These are phyloP conservation scores for Cryptomyrus ogoouensis DNA, from an alignment of 2,113 vertebrate genomes.

Conservation along the genomic window DNA sequence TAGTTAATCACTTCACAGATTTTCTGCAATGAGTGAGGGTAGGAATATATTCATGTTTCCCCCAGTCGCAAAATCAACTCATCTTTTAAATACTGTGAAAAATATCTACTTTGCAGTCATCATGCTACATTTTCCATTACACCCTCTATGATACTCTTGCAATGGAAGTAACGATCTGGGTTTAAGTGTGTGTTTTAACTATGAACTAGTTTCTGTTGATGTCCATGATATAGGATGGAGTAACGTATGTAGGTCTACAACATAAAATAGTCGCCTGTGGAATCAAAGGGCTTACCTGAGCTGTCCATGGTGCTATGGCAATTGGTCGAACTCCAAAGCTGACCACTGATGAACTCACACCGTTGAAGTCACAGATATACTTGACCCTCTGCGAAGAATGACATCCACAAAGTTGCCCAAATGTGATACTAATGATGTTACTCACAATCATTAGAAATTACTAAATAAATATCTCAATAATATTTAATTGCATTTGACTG, in stretches of 20 bases:
- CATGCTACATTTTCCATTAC: neutral
- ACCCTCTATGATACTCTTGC: neutral
- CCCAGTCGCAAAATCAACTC: neutral
- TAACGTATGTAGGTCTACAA: neutral
- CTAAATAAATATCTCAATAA: neutral
- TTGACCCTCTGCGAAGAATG: constrained; percentile 95
- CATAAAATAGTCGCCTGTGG: neutral
- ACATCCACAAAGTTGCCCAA: constrained; percentile 73
- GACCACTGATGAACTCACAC: constrained; percentile 56
- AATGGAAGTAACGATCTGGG: neutral
- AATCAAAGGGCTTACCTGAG: constrained; percentile 68
- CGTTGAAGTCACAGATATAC: constrained; percentile 75
- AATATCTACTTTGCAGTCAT: neutral
- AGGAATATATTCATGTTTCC: neutral
- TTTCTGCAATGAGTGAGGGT: neutral
- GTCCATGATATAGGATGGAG: neutral
- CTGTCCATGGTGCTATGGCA: constrained; percentile 94
- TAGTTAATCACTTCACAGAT: neutral
- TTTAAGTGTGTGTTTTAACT: neutral
- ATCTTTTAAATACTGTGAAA: neutral
- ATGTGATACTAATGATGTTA: neutral
- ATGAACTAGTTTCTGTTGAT: neutral
- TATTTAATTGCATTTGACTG: neutral
- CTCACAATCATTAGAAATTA: neutral
- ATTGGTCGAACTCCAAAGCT: constrained; percentile 54